Percentiles rank a stretch among this genome's conserved stretches.
Conservation (phyloP, 92 coral and sea anemone genomes). For the Porites divaricata region DNA sequence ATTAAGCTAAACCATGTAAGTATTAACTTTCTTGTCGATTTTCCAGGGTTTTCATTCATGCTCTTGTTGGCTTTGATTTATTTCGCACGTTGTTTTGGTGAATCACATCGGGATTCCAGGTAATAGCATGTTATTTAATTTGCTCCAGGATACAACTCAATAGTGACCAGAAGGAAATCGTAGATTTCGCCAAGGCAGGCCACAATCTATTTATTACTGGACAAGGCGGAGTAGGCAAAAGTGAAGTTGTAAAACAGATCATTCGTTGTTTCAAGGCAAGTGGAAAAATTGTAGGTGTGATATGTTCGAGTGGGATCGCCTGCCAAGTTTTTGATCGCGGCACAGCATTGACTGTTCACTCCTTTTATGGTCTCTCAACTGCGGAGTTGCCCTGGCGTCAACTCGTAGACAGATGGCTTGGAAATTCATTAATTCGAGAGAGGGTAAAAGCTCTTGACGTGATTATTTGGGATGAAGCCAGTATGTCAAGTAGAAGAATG, state of each 20-base stretch:
- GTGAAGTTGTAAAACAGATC: not conserved
- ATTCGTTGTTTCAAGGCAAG: not conserved
- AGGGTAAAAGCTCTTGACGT: constrained; percentile 14
- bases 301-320: constrained; percentile 23
- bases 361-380: constrained; percentile 14
- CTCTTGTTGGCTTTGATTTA: too few relatives aligned
- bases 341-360: constrained; percentile 26
- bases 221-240: not conserved
- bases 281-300: constrained; percentile 9
- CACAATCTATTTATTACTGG: constrained; percentile 4
- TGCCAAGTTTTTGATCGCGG: constrained; percentile 33
- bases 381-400: constrained; percentile 35
- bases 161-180: not conserved
- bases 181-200: not conserved
- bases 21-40: too few relatives aligned
- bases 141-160: constrained; percentile 17
- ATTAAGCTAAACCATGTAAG: too few relatives aligned
- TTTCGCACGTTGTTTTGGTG: too few relatives aligned
- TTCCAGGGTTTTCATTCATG: too few relatives aligned
- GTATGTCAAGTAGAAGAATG: constrained; percentile 6
- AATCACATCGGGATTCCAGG: not conserved
- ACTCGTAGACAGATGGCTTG: not conserved
- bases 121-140: not conserved
- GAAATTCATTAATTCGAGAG: constrained; percentile 2
- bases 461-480: constrained; percentile 16